Evolutionary conservation across 2,888 invertebrate genomes (phyloP).

Genomic region (Dynastes grantii): DNA sequence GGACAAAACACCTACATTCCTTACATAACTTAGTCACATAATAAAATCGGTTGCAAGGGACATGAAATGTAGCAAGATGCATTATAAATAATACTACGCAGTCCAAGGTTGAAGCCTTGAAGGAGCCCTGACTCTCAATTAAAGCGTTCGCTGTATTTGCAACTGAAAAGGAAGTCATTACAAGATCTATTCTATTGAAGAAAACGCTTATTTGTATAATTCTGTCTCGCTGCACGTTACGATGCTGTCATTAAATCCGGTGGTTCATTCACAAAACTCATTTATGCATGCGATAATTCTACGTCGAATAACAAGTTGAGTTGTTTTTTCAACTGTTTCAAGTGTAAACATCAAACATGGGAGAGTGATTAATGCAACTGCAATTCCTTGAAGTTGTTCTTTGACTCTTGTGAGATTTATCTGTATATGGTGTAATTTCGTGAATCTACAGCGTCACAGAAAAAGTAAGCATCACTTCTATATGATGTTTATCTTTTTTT

Average conservation of each 20-base stretch:
- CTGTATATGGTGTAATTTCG: no score
- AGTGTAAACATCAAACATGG: neutral
- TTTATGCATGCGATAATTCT: neutral
- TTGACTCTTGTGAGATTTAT: no score
- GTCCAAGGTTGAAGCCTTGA: slow-evolving; percentile 26
- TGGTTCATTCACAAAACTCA: neutral
- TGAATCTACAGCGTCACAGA: no score
- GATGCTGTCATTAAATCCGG: neutral
- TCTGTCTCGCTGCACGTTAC: neutral
- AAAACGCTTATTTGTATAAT: neutral
- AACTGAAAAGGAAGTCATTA: slow-evolving; percentile 1
- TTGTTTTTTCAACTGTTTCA: neutral
- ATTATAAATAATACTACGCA: slow-evolving; percentile 15
- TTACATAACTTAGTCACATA: neutral
- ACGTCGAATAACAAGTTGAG: neutral
- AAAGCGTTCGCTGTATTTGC: neutral
- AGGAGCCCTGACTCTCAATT: slow-evolving; percentile 30
- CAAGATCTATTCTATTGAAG: neutral
- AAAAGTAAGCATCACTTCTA: no score
- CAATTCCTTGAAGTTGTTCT: no score
- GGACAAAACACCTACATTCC: slow-evolving; percentile 16
- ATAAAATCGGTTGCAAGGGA: neutral
- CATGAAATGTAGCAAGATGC: slow-evolving; percentile 13
- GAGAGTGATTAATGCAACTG: no score
- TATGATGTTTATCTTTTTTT: no score